phyloP scores from a whole-genome alignment of 2,888 invertebrate species.

The Lasiommata megera region DNA sequence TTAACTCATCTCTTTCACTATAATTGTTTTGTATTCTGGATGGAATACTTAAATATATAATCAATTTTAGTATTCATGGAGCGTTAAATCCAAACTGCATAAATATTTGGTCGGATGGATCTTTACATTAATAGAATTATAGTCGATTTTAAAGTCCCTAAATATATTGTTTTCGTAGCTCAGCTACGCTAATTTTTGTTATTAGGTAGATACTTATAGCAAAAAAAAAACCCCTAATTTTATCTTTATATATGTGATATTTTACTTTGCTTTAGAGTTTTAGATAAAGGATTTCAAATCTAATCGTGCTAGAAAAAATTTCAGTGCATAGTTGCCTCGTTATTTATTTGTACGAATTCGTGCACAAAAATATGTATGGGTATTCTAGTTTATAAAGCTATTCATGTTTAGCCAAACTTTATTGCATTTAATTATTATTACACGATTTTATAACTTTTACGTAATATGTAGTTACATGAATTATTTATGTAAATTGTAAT shows the following conservation, averaged over 20 bases:
- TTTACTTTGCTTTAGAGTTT: conserved; percentile 22
- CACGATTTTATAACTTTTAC: conserved; percentile 25
- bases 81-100: no score
- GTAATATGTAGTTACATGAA: neutral
- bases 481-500: neutral
- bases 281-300: conserved; percentile 14
- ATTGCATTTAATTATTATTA: conserved; percentile 28
- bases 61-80: no score
- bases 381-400: neutral
- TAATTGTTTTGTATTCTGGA: neutral
- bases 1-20: neutral
- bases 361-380: conserved; percentile 26
- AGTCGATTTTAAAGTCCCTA: conserved; percentile 1
- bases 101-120: no score
- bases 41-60: no score
- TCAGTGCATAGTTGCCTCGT: conserved; percentile 1
- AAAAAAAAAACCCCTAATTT: conserved; percentile 11
- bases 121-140: neutral
- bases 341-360: conserved; percentile 13
- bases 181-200: conserved; percentile 10
- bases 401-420: conserved; percentile 25
- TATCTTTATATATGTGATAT: conserved; percentile 26
- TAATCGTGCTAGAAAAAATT: conserved; percentile 11
- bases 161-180: conserved; percentile 16
- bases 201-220: neutral